Evolutionary conservation across 2,797 vertebrate species (phyloP).

Genomic region (Coccyzus lansbergi): DNA sequence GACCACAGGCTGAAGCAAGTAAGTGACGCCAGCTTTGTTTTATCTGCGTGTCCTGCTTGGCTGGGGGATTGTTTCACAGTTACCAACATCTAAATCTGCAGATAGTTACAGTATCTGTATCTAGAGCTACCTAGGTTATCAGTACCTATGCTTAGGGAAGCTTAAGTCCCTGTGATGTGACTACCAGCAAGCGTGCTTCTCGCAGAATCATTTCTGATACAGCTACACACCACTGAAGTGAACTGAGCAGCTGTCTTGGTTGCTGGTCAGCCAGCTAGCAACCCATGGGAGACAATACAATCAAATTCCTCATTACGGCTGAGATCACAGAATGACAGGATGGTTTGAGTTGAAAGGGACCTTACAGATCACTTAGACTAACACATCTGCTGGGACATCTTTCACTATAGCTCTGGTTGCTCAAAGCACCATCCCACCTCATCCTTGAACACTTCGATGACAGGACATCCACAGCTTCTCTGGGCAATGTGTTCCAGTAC

Average conservation of each 20-base stretch:
- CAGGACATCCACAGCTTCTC: neutral
- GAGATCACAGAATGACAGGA: neutral
- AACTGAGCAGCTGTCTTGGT: accelerated
- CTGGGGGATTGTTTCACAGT: neutral
- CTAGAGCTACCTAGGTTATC: neutral
- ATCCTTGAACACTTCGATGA: neutral
- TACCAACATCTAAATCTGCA: neutral
- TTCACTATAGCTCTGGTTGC: neutral
- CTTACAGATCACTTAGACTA: neutral
- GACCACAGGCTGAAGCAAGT: neutral
- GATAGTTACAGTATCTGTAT: neutral
- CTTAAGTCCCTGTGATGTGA: neutral
- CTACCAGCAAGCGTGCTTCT: neutral
- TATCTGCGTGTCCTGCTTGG: neutral
- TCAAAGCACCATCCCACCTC: neutral
- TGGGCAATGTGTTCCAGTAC: neutral
- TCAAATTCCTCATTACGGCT: neutral
- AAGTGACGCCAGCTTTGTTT: neutral
- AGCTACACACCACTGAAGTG: neutral
- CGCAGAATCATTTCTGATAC: neutral
- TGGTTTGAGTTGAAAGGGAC: neutral
- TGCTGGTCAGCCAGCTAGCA: neutral
- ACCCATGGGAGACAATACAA: neutral
- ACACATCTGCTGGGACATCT: neutral
- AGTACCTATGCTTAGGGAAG: neutral